These are phyloP conservation scores for Scaptomyza cyrtandrae DNA, from an alignment of 2,888 invertebrate species.

Conservation along the genomic window DNA sequence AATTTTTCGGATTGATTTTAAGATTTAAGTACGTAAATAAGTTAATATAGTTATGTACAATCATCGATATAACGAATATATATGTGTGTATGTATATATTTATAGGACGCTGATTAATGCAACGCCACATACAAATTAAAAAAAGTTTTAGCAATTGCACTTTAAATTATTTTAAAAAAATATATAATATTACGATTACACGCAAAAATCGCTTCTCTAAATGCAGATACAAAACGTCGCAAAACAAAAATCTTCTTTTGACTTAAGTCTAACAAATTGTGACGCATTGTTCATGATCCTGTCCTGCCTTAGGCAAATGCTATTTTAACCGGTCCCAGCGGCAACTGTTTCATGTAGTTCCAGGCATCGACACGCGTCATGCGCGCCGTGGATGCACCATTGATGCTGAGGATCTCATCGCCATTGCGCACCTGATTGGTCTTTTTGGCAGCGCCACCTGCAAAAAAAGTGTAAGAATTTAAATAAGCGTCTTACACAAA, in stretches of 20 bases:
- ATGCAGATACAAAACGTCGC: conserved; percentile 70
- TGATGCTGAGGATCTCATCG: conserved; percentile 94
- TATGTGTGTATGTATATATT: conserved; percentile 27
- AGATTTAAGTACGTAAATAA: conserved; percentile 73
- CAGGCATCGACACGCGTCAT: conserved; percentile 97
- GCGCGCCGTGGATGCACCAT: conserved; percentile 91
- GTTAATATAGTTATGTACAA: conserved; percentile 71
- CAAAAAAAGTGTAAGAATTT: background rate
- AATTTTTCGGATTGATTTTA: conserved; percentile 32
- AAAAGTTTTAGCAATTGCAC: conserved; percentile 57
- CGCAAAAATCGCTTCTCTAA: conserved; percentile 56
- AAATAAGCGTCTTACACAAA: background rate
- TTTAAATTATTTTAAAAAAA: conserved; percentile 61
- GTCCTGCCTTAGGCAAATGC: conserved; percentile 72
- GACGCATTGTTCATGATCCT: conserved; percentile 57
- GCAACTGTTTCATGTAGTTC: conserved; percentile 95
- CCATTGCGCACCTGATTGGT: conserved; percentile 92
- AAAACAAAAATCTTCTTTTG: conserved; percentile 7
- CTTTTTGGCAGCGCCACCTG: conserved; percentile 96
- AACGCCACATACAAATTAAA: conserved; percentile 34
- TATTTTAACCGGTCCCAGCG: conserved; percentile 91
- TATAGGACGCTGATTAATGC: conserved; percentile 38
- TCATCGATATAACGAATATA: conserved; percentile 37
- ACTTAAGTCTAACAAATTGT: conserved; percentile 68
- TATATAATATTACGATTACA: conserved; percentile 50